Evolutionary conservation across 2,113 vertebrate species (phyloP).

Genomic region (Ammodytes dubius): DNA sequence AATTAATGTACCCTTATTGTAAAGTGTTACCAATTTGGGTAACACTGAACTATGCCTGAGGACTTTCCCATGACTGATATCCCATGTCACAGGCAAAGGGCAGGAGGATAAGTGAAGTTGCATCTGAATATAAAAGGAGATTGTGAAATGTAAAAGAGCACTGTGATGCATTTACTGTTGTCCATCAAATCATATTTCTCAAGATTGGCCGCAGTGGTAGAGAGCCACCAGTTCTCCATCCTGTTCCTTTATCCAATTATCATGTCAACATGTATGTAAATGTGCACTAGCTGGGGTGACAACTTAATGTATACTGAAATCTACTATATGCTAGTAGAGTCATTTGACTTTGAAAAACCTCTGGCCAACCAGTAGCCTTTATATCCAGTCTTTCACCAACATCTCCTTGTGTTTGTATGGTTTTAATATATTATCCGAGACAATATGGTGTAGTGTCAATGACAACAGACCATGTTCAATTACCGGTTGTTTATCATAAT

Average conservation of each 20-base stretch:
- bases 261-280: conserved; percentile 1
- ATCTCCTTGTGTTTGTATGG: conserved; percentile 21
- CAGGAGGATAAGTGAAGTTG: conserved; percentile 67
- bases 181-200: conserved; percentile 66
- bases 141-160: conserved; percentile 77
- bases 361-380: conserved; percentile 6
- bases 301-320: background rate
- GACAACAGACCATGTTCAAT: conserved; percentile 62
- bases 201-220: conserved; percentile 27
- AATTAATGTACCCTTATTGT: too few relatives aligned
- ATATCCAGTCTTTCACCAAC: background rate
- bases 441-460: conserved; percentile 52
- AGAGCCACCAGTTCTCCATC: conserved; percentile 21
- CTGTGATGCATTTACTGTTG: conserved; percentile 71
- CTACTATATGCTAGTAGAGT: background rate
- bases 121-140: conserved; percentile 68
- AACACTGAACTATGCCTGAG: background rate
- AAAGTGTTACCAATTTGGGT: conserved; percentile 9
- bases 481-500: conserved; percentile 78
- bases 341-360: background rate
- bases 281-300: background rate
- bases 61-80: conserved; percentile 47
- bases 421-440: conserved; percentile 46
- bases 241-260: conserved; percentile 28
- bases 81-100: conserved; percentile 63